These are phyloP conservation scores for Cheilosia urbana DNA, from an alignment of 2,888 invertebrate species.

Conservation along the genomic window DNA sequence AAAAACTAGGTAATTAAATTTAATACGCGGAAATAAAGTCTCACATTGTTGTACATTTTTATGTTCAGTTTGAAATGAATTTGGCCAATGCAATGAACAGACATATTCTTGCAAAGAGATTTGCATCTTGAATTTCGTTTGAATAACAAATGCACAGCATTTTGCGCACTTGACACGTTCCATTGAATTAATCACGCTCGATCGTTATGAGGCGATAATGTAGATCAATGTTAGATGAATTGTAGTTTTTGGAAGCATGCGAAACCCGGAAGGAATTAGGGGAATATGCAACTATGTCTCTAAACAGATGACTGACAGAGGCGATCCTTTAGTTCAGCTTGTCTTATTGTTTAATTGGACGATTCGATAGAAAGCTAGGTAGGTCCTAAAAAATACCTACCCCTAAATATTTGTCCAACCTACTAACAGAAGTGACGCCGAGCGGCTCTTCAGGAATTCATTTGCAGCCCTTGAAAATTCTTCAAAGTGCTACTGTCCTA, in stretches of 20 bases:
- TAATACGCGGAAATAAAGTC: conserved; percentile 64
- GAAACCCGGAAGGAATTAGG: conserved; percentile 7
- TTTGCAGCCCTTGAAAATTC: too few species aligned
- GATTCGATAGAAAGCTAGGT: too few species aligned
- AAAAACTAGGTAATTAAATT: conserved; percentile 62
- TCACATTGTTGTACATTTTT: conserved; percentile 41
- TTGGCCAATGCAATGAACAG: conserved; percentile 22
- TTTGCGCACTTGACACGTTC: conserved; percentile 56
- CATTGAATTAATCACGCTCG: conserved; percentile 30
- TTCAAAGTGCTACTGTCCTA: too few species aligned
- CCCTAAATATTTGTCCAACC: too few species aligned
- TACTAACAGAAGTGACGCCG: too few species aligned
- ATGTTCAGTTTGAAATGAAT: conserved; percentile 10
- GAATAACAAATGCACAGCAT: not conserved
- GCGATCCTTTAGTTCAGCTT: too few species aligned
- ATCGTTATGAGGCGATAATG: conserved; percentile 7
- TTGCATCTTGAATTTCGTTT: conserved; percentile 46
- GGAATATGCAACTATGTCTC: too few species aligned
- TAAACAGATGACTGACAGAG: too few species aligned
- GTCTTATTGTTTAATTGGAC: too few species aligned
- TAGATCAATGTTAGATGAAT: conserved; percentile 41
- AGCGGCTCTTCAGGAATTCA: too few species aligned
- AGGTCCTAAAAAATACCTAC: too few species aligned
- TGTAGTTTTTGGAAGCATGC: not conserved
- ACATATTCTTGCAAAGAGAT: not conserved